These are phyloP conservation scores for Argya squamiceps DNA, from an alignment of 2,797 vertebrate genomes.

Conservation along the genomic window DNA sequence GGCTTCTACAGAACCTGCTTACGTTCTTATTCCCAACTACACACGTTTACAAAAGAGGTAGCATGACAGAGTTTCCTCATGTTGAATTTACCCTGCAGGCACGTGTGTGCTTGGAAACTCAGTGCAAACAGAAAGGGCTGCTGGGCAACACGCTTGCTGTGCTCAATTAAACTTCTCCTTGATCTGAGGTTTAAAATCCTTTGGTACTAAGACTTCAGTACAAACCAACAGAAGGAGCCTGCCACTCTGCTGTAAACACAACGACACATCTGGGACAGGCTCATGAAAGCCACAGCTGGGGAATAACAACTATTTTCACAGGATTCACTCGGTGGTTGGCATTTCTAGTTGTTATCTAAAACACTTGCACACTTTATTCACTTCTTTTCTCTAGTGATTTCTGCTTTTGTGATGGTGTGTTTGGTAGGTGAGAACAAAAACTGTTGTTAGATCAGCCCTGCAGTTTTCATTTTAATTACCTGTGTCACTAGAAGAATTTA, in stretches of 20 bases:
- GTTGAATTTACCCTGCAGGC: not conserved
- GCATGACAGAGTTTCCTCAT: not conserved
- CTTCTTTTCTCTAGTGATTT: not conserved
- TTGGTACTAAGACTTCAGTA: not conserved
- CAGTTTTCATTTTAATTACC: not conserved
- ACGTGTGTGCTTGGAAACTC: not conserved
- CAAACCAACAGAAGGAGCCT: not conserved
- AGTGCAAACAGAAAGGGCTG: not conserved
- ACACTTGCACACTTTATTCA: not conserved
- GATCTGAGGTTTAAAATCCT: slow-evolving; percentile 3
- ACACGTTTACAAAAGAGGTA: not conserved
- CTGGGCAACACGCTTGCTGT: not conserved
- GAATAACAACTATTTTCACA: slow-evolving; percentile 6
- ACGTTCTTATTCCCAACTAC: not conserved
- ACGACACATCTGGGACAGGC: not conserved
- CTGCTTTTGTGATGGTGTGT: not conserved
- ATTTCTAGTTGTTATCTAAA: not conserved
- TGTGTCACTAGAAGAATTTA: not conserved
- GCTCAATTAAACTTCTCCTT: slow-evolving; percentile 19
- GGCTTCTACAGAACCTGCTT: not conserved
- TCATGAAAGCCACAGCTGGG: not conserved
- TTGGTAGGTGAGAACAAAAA: not conserved
- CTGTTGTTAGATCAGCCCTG: not conserved
- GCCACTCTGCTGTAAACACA: not conserved
- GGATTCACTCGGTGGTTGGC: not conserved